Evolutionary conservation across 2,113 vertebrate species (phyloP), one percentile per base, ranked within the genome.

Genomic region (Steatornis caripensis): DNA sequence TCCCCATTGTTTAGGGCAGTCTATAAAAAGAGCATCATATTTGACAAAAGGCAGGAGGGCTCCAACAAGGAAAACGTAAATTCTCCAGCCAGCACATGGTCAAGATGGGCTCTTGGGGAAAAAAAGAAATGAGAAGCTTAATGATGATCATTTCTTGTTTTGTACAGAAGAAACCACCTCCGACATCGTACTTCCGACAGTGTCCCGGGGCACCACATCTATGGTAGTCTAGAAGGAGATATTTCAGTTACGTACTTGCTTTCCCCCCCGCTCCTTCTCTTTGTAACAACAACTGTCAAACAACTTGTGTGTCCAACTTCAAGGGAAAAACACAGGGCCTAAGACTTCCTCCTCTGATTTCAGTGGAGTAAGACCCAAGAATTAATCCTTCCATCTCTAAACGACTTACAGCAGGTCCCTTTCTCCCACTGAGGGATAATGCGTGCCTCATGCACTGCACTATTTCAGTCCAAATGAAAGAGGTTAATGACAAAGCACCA

Each of bases 401-500:
- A 68, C 36, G 20, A 60, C 53, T 88, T 87, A 32, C 69, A 96
- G 80, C 79, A 78, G 69, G 53, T 86, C 86, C 76, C 57, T 39
- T 62, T 46, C 57, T 70, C 89, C 57, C 69, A 17, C 55, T 4
- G 76, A 70, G 76, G 69, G 72, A 92, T 64, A 75, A 93, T 4
- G 55, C 27, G 68, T 39, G 88, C 95, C 89, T 97, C 57, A 12
- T 64, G 87, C 78, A 92, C 87, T 23, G 6, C 26, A 57, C 71
- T 60, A 92, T 92, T 74, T 49, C 95, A 60, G 85, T 30, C 78
- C 95, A 86, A 92, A 32, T 51, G 91, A 96, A 91, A 95, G 93
- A 89, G 92, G 93, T 87, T 96, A 97, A 98, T 95, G 96, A 90
- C 84, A 98, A 97, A 97, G 95, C 95, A 88, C 68, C 86, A 23